phyloP scores from a whole-genome alignment of 1,140 invertebrate species.

The Euwallacea similis region DNA sequence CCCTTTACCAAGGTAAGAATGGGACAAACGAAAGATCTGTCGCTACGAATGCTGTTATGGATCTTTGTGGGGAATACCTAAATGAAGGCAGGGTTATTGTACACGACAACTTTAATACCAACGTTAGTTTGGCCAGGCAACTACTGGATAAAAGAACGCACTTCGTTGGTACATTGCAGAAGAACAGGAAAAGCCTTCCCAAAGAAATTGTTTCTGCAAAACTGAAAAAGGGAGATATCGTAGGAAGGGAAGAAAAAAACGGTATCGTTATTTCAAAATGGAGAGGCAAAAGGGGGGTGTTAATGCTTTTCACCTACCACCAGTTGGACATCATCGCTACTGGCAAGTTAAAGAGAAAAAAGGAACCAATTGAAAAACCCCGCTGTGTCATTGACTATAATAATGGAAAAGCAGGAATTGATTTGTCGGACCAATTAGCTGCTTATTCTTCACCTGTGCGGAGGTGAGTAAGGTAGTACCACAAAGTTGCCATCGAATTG shows the following conservation, averaged over 20 bases:
- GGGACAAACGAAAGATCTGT: slow-evolving; percentile 12
- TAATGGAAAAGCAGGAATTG: slow-evolving; percentile 34
- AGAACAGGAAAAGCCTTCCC: slow-evolving; percentile 29
- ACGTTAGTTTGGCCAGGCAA: not conserved
- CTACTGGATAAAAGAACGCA: not conserved
- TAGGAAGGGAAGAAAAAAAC: slow-evolving; percentile 49
- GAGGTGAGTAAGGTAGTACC: slow-evolving; percentile 52
- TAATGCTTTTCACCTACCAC: slow-evolving; percentile 49
- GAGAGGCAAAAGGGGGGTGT: slow-evolving; percentile 54
- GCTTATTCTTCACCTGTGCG: slow-evolving; percentile 49
- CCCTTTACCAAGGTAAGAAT: slow-evolving; percentile 39
- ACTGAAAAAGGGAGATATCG: slow-evolving; percentile 51
- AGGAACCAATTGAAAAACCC: not conserved
- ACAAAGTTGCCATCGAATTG: slow-evolving; percentile 50
- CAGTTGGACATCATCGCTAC: slow-evolving; percentile 4
- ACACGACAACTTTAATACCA: slow-evolving; percentile 42
- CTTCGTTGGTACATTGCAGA: slow-evolving; percentile 16
- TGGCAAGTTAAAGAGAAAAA: slow-evolving; percentile 8
- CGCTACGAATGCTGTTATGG: slow-evolving; percentile 36
- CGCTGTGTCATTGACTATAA: not conserved
- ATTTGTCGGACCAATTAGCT: slow-evolving; percentile 52
- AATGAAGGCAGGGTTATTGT: slow-evolving; percentile 42
- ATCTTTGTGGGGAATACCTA: slow-evolving; percentile 36
- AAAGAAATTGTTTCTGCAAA: slow-evolving; percentile 48
- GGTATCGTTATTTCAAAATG: slow-evolving; percentile 54